A percentile compares a stretch with the other conserved stretches of the same genome.
phyloP scores from a whole-genome alignment of 2,888 invertebrate genomes.

The Rhagium mordax region DNA sequence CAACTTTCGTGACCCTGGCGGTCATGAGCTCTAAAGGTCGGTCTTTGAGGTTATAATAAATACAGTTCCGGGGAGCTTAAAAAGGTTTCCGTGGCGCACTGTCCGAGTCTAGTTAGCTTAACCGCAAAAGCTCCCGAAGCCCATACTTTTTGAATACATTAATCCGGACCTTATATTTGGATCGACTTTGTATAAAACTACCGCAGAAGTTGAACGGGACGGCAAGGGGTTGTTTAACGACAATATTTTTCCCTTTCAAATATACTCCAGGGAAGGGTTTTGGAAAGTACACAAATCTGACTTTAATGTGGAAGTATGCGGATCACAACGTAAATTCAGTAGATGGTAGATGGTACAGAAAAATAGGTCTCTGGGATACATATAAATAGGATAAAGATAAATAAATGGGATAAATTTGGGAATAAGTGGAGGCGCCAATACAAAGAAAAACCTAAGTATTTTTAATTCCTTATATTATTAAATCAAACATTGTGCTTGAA shows the following conservation, averaged over 20 bases:
- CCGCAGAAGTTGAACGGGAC: not conserved
- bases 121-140: slow-evolving; percentile 8
- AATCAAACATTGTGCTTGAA: no score
- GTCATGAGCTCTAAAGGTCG: not conserved
- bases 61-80: slow-evolving; percentile 17
- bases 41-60: slow-evolving; percentile 16
- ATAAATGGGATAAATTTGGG: no score
- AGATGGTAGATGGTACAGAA: no score
- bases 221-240: not conserved
- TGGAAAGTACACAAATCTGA: not conserved
- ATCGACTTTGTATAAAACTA: slow-evolving; percentile 1
- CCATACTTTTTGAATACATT: slow-evolving; percentile 15
- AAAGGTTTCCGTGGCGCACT: slow-evolving; percentile 4
- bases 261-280: not conserved
- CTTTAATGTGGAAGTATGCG: slow-evolving; percentile 9
- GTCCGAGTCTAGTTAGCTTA: slow-evolving; percentile 1
- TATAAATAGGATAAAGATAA: no score
- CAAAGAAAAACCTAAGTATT: no score
- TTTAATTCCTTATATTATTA: no score
- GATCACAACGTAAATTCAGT: not conserved
- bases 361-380: no score
- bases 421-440: no score
- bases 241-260: slow-evolving; percentile 17
- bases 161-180: slow-evolving; percentile 10
- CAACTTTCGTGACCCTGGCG: not conserved